These are phyloP conservation scores for Thereva nobilitata DNA, from an alignment of 2,888 invertebrate species.

Conservation along the genomic window DNA sequence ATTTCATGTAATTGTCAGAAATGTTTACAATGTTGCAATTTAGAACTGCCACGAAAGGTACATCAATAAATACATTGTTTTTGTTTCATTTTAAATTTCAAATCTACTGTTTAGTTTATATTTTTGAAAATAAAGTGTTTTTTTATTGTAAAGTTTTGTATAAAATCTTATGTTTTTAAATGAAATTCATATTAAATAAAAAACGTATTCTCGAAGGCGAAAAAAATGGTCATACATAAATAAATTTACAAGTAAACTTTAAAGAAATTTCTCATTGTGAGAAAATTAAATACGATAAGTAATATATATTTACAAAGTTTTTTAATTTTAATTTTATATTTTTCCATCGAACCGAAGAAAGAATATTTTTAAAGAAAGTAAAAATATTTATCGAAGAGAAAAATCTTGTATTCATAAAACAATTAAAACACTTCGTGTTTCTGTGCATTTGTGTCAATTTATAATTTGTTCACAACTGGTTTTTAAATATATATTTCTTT, in stretches of 20 bases:
- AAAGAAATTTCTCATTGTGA: conserved; percentile 30
- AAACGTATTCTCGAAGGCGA: too few relatives aligned
- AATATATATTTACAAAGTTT: conserved; percentile 21
- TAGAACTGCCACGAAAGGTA: conserved; percentile 58
- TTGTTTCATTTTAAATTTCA: conserved; percentile 32
- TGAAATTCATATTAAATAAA: conserved; percentile 11
- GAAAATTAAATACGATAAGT: conserved; percentile 24
- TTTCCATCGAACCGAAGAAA: background rate
- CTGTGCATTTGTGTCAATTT: too few relatives aligned
- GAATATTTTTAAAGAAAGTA: background rate
- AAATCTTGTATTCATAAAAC: too few relatives aligned
- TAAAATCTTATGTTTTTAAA: conserved; percentile 9
- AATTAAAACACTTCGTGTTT: too few relatives aligned
- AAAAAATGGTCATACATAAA: conserved; percentile 14
- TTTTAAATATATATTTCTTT: too few relatives aligned
- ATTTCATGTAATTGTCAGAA: conserved; percentile 26
- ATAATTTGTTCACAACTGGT: too few relatives aligned
- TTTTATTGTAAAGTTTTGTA: background rate
- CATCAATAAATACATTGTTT: conserved; percentile 46
- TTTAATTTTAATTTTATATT: conserved; percentile 9
- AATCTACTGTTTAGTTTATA: conserved; percentile 9
- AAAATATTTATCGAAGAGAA: background rate
- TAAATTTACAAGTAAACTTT: conserved; percentile 13
- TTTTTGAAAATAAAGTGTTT: conserved; percentile 3
- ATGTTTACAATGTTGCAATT: conserved; percentile 48